Evolutionary conservation across 1,140 invertebrate genomes (phyloP), one percentile per base, ranked within the genome.

Genomic region (Latrodectus geometricus): DNA sequence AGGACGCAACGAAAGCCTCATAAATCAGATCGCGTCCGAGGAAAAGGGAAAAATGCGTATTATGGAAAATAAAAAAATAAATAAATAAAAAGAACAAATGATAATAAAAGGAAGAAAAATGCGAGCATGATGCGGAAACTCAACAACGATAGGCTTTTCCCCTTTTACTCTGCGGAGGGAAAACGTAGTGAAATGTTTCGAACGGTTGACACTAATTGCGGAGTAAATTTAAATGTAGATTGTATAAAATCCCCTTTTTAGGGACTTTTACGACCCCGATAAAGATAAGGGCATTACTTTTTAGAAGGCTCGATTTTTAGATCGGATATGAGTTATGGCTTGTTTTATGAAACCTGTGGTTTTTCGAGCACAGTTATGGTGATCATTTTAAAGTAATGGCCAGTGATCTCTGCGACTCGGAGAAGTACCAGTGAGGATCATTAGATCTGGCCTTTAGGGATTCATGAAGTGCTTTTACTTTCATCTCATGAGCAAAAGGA

Each of bases 171-270:
- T 61, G 12, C 14, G n/a, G 4, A 48, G 20, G 23, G 65, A 81
- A 81, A 81, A 72, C 70, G 48, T 81, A 81, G 68, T 49, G 68
- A 72, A 81, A 81, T 15, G 49, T 70, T 81, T 81, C 66, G 66
- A 81, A 35, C 66, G 66, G 48, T 72, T 81, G 79, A 81, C 79
- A 81, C 79, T 81, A 81, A 81, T 81, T 81, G 79, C 68, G 23
- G 54, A 72, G 49, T 81, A 72, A 81, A 81, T 81, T 81, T 81
- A 81, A 81, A 81, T 81, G 79, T 48, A 72, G 79, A 81, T 81
- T 81, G 79, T 81, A 81, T 72, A 21, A 72, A 81, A 81, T 69
- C 21, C 69, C 0, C 68, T 56, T 66, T 23, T 68, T 50, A 66
- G 35, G 17, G 76, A 48, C 56, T 72, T 81, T 81, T 81, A 72